Percentiles rank a stretch among this genome's conserved stretches.
Evolutionary conservation across 2,797 vertebrate genomes (phyloP).

Genomic region (Acrossocheilus fasciatus): DNA sequence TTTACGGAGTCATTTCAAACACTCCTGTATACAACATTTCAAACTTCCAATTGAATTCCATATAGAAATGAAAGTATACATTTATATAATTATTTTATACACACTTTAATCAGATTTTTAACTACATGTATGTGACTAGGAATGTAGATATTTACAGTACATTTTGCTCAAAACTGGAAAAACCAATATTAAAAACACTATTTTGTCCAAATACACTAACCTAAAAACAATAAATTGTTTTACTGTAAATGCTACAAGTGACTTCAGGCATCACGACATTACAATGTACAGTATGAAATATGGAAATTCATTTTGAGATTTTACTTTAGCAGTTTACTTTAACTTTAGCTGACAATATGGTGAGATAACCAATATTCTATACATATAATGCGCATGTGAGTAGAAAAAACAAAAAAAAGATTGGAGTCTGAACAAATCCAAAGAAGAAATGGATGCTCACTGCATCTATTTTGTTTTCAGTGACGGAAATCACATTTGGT

Average conservation of each 20-base stretch:
- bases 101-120: neutral
- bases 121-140: too few species aligned
- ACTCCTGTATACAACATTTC: neutral
- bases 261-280: neutral
- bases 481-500: constrained; percentile 39
- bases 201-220: neutral
- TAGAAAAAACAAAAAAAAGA: neutral
- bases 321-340: neutral
- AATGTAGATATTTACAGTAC: neutral
- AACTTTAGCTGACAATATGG: neutral
- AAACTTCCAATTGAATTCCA: neutral
- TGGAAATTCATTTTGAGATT: neutral
- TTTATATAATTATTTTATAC: neutral
- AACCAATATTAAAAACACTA: neutral
- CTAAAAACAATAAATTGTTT: neutral
- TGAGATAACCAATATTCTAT: neutral
- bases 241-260: neutral
- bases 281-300: neutral
- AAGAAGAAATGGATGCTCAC: neutral
- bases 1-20: neutral
- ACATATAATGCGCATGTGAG: neutral
- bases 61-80: neutral
- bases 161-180: neutral
- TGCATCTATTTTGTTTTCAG: constrained; percentile 37
- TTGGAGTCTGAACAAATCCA: neutral